phyloP scores from a whole-genome alignment of 2,888 invertebrate species.

The Lacanobia wlatinum region DNA sequence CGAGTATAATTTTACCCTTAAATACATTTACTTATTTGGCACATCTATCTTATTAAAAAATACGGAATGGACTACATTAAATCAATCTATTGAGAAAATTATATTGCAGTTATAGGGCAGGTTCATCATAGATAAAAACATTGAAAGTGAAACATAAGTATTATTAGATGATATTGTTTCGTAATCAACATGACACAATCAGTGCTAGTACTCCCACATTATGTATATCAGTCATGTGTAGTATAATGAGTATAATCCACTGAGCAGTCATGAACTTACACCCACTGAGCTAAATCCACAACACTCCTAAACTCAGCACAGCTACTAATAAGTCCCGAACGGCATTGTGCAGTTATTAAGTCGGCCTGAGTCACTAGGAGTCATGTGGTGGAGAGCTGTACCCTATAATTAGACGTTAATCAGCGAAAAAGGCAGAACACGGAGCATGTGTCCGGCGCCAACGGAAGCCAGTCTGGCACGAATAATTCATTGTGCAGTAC shows the following conservation, averaged over 20 bases:
- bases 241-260: slow-evolving; percentile 41
- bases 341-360: slow-evolving; percentile 79
- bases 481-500: slow-evolving; percentile 85
- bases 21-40: too few relatives aligned
- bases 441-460: slow-evolving; percentile 85
- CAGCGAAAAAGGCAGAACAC: slow-evolving; percentile 86
- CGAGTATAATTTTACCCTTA: too few relatives aligned
- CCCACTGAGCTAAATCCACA: slow-evolving; percentile 71
- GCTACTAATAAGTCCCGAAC: slow-evolving; percentile 78
- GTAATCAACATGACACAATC: slow-evolving; percentile 48
- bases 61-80: neutral
- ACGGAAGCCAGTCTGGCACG: slow-evolving; percentile 87
- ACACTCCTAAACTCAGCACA: slow-evolving; percentile 70
- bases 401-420: slow-evolving; percentile 90
- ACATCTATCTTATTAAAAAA: neutral
- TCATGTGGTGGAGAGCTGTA: slow-evolving; percentile 83
- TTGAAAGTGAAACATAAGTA: slow-evolving; percentile 36
- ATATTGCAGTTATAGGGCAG: slow-evolving; percentile 3
- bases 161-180: slow-evolving; percentile 33
- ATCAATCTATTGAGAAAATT: too few relatives aligned
- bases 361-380: slow-evolving; percentile 84
- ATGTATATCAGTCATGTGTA: slow-evolving; percentile 35
- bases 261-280: slow-evolving; percentile 65
- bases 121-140: slow-evolving; percentile 32
- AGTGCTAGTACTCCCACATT: slow-evolving; percentile 44